Conservation (phyloP, 2,797 vertebrate species). For the Phataginus tricuspis region DNA sequence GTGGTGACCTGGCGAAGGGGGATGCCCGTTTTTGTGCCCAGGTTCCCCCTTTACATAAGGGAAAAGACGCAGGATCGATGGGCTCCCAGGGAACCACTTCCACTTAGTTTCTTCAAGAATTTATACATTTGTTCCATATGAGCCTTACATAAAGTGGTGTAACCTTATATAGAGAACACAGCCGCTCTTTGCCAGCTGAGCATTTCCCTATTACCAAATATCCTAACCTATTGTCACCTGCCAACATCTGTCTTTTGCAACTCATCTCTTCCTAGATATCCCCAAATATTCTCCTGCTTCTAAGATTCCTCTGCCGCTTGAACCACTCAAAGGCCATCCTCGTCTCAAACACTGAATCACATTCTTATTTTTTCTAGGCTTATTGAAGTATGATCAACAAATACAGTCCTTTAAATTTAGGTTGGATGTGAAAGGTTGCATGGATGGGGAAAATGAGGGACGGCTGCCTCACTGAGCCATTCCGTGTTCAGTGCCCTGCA, state of each 20-base stretch:
- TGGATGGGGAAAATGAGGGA: too few species aligned
- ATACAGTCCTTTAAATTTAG: too few species aligned
- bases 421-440: too few species aligned
- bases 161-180: not conserved
- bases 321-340: not conserved
- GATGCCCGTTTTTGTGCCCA: not conserved
- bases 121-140: not conserved
- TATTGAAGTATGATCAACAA: not conserved
- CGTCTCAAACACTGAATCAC: not conserved
- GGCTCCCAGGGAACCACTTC: not conserved
- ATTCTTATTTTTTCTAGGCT: not conserved
- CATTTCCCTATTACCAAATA: not conserved
- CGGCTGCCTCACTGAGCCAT: too few species aligned
- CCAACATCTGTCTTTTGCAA: too few species aligned
- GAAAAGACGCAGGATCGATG: not conserved
- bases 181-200: not conserved
- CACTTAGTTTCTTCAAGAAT: not conserved
- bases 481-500: too few species aligned
- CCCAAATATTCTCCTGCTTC: too few species aligned
- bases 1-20: too few species aligned
- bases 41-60: not conserved
- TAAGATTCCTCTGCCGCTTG: too few species aligned
- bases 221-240: not conserved
- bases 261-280: too few species aligned
- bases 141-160: not conserved